Evolutionary conservation across 1,140 invertebrate species (phyloP), one percentile per base, ranked within the genome.

Genomic region (Bradynema listronoti): DNA sequence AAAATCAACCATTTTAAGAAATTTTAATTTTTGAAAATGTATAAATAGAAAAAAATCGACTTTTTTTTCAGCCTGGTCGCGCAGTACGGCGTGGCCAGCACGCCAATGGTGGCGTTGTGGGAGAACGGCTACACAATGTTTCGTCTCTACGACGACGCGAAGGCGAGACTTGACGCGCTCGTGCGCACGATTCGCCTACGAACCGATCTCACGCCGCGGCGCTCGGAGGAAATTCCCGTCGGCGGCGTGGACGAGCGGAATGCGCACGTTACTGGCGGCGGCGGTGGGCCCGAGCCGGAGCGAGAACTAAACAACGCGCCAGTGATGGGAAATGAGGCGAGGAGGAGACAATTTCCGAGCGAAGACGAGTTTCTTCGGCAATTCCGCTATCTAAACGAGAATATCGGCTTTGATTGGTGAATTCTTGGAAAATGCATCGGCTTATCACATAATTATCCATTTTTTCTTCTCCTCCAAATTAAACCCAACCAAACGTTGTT

Each of bases 31-130:
- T 2, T n/a, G n/a, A n/a, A n/a, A n/a, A 2, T n/a, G 0, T 27
- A 24, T 32, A 53, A 53, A n/a, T 4, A 22, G 3, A 22, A 9
- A 51, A 51, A 27, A 27, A 27, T 22, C 46, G 30, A 22, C 46
- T 16, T 42, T 22, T 14, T 5, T 63, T 66, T 24, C 27, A 65
- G 63, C 19, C 36, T 65, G 27, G 66, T 65, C 11, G 32, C 65
- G 29, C 63, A 65, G 27, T 65, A 67, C 25, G 63, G 63, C 14
- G 66, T 65, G 39, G 61, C 63, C 2, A 50, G 45, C 4, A 65
- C 63, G 7, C 63, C 63, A 30, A 63, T 65, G 9, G 54, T 65
- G 43, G 63, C 63, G 0, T 16, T 65, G 16, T 65, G 63, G 63
- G 61, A 65, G 42, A 62, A 65, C 32, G 63, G 63, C 0, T 68